Conservation (phyloP, 2,113 vertebrate species). For the Zapornia atra region DNA sequence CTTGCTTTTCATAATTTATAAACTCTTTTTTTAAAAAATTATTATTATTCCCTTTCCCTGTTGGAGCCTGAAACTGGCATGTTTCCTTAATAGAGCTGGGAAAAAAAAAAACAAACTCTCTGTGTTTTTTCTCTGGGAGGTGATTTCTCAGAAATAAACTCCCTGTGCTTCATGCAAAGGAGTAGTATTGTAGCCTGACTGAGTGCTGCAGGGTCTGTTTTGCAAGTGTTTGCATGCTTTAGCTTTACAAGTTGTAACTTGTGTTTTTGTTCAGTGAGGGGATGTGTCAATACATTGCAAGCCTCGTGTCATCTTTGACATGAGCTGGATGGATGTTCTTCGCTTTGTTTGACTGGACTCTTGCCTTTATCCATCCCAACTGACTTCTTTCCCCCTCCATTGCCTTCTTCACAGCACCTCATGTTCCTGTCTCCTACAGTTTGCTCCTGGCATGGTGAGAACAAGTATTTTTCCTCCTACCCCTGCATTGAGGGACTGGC, state of each 20-base stretch:
- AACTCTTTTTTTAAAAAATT: constrained; percentile 11
- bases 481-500: background rate
- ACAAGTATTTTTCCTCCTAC: background rate
- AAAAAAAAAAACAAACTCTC: background rate
- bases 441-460: background rate
- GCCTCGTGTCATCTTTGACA: background rate
- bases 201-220: constrained; percentile 18
- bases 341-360: background rate
- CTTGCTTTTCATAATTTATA: constrained; percentile 76
- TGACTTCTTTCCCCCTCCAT: background rate
- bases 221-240: background rate
- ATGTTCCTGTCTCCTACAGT: background rate
- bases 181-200: background rate
- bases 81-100: constrained; percentile 46
- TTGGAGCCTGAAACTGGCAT: constrained; percentile 54
- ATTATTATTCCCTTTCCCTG: constrained; percentile 25
- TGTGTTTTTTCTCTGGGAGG: constrained; percentile 33
- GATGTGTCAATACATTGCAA: background rate
- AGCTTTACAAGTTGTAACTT: constrained; percentile 31
- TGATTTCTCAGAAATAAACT: constrained; percentile 42
- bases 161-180: background rate
- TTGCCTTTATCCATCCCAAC: background rate
- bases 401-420: background rate
- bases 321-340: background rate
- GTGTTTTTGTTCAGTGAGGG: background rate